phyloP scores from a whole-genome alignment of 2,888 invertebrate species.

The Pollenia griseotomentosa region DNA sequence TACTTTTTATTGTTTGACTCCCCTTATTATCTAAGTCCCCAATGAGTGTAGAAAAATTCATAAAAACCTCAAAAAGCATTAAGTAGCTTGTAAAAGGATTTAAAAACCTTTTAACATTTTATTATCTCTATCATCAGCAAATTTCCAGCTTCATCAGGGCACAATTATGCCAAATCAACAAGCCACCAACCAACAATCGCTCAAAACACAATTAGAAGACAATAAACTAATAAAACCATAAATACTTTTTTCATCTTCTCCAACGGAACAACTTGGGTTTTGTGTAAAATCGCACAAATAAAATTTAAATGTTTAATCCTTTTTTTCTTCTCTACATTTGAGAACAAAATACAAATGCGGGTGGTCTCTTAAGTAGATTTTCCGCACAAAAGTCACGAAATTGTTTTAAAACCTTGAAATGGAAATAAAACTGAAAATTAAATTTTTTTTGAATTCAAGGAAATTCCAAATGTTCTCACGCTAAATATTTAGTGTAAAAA shows the following conservation, averaged over 20 bases:
- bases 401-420: not conserved
- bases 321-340: conserved; percentile 9
- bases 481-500: conserved; percentile 48
- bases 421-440: not conserved
- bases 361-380: conserved; percentile 70
- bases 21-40: too few relatives aligned
- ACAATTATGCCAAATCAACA: conserved; percentile 51
- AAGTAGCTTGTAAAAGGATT: conserved; percentile 52
- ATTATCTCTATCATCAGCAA: conserved; percentile 58
- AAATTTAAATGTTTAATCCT: conserved; percentile 65
- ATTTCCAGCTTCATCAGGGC: conserved; percentile 23
- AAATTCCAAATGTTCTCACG: conserved; percentile 70
- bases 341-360: conserved; percentile 56
- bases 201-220: conserved; percentile 7
- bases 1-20: too few relatives aligned
- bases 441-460: conserved; percentile 34
- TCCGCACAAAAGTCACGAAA: conserved; percentile 72
- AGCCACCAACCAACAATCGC: conserved; percentile 26
- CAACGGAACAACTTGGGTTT: not conserved
- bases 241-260: conserved; percentile 13
- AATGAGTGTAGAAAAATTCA: not conserved
- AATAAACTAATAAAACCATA: conserved; percentile 71
- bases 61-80: not conserved
- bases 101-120: conserved; percentile 53
- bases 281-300: conserved; percentile 6